Base-by-base conservation (phyloP, 2,113 vertebrate species). In the Pelvicachromis taeniatus region DNA sequence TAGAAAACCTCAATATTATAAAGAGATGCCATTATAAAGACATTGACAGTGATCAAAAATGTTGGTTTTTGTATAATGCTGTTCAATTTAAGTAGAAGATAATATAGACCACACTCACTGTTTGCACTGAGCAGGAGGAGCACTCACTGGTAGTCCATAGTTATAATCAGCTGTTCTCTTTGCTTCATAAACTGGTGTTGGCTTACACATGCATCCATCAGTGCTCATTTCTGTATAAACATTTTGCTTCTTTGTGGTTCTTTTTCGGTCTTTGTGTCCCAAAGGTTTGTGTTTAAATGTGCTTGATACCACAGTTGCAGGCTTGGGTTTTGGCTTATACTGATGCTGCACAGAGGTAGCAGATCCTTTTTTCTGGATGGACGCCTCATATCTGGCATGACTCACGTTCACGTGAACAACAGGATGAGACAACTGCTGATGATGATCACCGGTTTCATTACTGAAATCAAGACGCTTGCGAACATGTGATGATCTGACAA, bases 81-180 rank as follows among this genome's bases (percentile, higher is more conserved):
- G 21, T 29, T n/a, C 23, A 29, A 1, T 52, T 77, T 59, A 56
- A 38, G 8, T 77, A 31, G 23, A 21, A 5, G 9, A 78, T 45
- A 81, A 65, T 7, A 63, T 33, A 45, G 48, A 82, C 73, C 42
- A 55, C 23, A 93, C 90, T 88, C 53, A 95, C 94, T 58, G 94
- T 85, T 81, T 92, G 54, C 77, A 75, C 77, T 80, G 63, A 61
- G 79, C n/a, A 23, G 16, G 26, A 82, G 78, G 93, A 94, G 19
- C 94, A 81, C 95, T 96, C 93, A 93, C 95, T 80, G 97, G 97
- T 21, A 97, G 93, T 89, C 97, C 97, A 0, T 99, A 98, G 94
- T 97, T 97, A 94, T 97, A 98, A 13, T 96, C 96, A 38, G 95
- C 92, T 90, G 94, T 83, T 92, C 94, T 95, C 92, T 94, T 95